A percentile compares a stretch with the other conserved stretches of the same genome.
phyloP scores from a whole-genome alignment of 2,888 invertebrate genomes.

The Alentia gelatinosa region DNA sequence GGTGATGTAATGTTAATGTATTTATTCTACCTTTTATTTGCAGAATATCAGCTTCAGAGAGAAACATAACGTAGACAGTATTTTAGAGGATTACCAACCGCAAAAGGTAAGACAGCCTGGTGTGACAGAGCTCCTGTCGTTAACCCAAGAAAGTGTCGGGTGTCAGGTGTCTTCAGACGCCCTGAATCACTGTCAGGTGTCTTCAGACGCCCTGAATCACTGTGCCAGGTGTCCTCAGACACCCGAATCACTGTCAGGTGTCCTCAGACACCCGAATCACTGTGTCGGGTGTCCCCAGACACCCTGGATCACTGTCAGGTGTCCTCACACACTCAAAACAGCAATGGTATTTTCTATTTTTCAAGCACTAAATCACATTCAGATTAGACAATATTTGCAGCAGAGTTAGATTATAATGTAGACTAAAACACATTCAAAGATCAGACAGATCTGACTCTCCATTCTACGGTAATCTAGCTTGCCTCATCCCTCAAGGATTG shows the following conservation, averaged over 20 bases:
- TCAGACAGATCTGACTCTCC: too few species aligned
- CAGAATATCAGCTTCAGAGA: slow-evolving; percentile 63
- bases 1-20: neutral
- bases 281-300: neutral
- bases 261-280: neutral
- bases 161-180: neutral
- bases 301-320: too few species aligned
- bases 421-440: too few species aligned
- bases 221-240: neutral
- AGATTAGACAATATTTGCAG: too few species aligned
- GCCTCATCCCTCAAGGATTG: too few species aligned
- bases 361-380: too few species aligned
- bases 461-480: too few species aligned
- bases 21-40: neutral
- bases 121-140: too few species aligned
- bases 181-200: neutral
- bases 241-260: neutral
- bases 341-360: too few species aligned
- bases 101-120: slow-evolving; percentile 76
- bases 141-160: too few species aligned
- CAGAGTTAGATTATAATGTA: too few species aligned
- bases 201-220: neutral
- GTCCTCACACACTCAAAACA: too few species aligned
- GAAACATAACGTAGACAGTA: slow-evolving; percentile 59
- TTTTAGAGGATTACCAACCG: slow-evolving; percentile 69